These are phyloP conservation scores for Microchrysa polita DNA, from an alignment of 2,888 invertebrate genomes.

Conservation along the genomic window DNA sequence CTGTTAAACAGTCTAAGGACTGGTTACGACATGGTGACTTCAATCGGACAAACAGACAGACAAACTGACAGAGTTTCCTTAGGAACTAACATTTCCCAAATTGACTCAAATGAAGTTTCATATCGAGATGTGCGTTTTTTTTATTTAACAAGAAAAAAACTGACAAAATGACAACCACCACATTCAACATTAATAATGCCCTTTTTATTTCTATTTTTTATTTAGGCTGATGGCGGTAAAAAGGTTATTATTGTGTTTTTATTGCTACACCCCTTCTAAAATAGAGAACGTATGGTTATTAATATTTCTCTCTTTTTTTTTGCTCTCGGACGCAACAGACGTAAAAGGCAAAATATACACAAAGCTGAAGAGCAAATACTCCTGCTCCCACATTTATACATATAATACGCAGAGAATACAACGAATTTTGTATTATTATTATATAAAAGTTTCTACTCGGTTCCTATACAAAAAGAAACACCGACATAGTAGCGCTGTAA, in stretches of 20 bases:
- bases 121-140: too few relatives aligned
- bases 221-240: conserved; percentile 15
- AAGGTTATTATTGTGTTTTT: conserved; percentile 37
- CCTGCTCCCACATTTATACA: too few relatives aligned
- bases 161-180: conserved; percentile 4
- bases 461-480: too few relatives aligned
- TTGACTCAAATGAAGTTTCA: too few relatives aligned
- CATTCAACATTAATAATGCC: conserved; percentile 16
- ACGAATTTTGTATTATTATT: background rate
- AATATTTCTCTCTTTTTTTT: conserved; percentile 39
- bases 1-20: too few relatives aligned
- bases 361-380: background rate
- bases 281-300: conserved; percentile 31
- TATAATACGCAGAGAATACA: background rate
- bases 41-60: too few relatives aligned
- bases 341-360: background rate
- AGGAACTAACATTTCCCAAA: too few relatives aligned
- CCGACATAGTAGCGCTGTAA: too few relatives aligned
- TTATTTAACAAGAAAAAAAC: conserved; percentile 13
- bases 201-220: conserved; percentile 18
- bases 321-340: background rate
- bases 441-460: too few relatives aligned
- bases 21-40: too few relatives aligned
- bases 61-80: too few relatives aligned
- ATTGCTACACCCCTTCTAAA: conserved; percentile 24